Base-by-base conservation (phyloP, 1,140 invertebrate species). In the Hylaeus volcanicus region DNA sequence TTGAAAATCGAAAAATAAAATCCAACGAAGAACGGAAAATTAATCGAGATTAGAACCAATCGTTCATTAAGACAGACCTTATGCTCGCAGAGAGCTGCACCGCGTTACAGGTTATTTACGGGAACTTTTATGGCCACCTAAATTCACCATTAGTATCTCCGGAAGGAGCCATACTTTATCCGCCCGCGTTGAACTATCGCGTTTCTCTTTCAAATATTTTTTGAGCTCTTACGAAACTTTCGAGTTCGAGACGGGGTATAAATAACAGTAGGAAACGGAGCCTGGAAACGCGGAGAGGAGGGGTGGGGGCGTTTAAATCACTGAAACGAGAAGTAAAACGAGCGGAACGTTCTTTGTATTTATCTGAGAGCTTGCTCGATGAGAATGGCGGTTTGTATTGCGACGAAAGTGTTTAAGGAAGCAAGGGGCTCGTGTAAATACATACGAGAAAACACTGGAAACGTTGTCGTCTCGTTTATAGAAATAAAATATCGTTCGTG, bases 321-420 rank as follows among this genome's bases (percentile, higher is more conserved):
- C 5, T 3, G 48, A 55, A 65, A 65, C 45, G 9, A 15, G 48
- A 43, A 41, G 43, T 74, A 65, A 65, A 74, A 74, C 39, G 12
- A 0, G 14, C 61, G 26, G 14, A 74, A 61, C 58, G 56, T 1
- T 43, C 11, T 15, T n/a, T 74, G 3, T 74, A 65, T 74, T 74
- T 55, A 65, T 61, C 37, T 5, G 15, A 9, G 14, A 43, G 37
- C 11, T n/a, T 48, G 43, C 11, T 45, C 39, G 70, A 14, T 14
- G 15, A 9, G 69, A 43, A 58, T 53, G 37, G 53, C 4, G 55
- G 55, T 15, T 2, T 15, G 55, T n/a, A n/a, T 58, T 5, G 15
- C 3, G n/a, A 12, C 55, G 14, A n/a, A 4, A 58, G 26, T 5
- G 41, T 8, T 41, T 65, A 9, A 39, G 3, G n/a, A 1, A 48